Conservation (phyloP, 2,113 vertebrate species). For the Pangasianodon hypophthalmus region DNA sequence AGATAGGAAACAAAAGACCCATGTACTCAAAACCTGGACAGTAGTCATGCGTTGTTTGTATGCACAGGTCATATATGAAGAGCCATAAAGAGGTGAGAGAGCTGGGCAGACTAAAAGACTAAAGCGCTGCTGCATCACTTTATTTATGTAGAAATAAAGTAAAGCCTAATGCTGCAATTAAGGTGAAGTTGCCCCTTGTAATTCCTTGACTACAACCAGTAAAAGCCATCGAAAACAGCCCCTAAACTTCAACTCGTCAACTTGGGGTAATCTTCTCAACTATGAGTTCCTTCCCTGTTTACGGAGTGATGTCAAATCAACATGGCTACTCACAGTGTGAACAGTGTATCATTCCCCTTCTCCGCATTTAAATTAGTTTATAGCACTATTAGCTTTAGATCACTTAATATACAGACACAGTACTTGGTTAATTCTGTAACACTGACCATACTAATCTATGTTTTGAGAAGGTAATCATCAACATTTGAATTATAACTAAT, state of each 20-base stretch:
- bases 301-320: neutral
- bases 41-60: neutral
- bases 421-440: too few relatives aligned
- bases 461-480: too few relatives aligned
- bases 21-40: neutral
- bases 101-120: neutral
- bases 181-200: neutral
- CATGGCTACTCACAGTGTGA: neutral
- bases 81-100: neutral
- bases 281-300: neutral
- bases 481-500: too few relatives aligned
- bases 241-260: too few relatives aligned
- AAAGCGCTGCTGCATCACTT: neutral
- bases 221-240: too few relatives aligned
- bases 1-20: constrained; percentile 16
- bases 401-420: neutral
- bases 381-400: neutral
- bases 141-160: neutral
- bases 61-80: neutral
- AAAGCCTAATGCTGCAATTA: neutral
- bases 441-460: too few relatives aligned
- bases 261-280: too few relatives aligned
- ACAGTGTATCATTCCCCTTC: neutral
- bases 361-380: neutral
- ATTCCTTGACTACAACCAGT: too few relatives aligned